Evolutionary conservation across 2,797 vertebrate species (phyloP).

Genomic region (Acanthiza pusilla): DNA sequence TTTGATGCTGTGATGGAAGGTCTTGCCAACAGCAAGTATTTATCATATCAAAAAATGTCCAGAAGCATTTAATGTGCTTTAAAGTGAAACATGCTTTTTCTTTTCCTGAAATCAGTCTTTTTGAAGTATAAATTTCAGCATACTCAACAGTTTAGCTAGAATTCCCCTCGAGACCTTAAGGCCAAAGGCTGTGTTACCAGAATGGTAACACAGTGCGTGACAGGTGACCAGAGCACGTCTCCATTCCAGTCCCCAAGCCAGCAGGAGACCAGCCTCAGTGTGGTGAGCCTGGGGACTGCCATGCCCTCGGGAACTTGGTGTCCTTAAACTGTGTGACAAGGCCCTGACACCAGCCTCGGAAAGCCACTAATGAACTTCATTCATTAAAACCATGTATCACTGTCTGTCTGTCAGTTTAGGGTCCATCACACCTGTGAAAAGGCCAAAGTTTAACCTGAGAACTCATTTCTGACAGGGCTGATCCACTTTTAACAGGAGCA

Average conservation of each 20-base stretch:
- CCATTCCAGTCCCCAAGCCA: neutral
- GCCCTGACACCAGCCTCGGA: neutral
- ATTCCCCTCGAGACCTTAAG: neutral
- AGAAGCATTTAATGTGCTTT: neutral
- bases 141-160: neutral
- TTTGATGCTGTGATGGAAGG: neutral
- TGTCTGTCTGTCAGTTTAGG: neutral
- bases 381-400: neutral
- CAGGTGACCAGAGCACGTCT: neutral
- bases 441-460: neutral
- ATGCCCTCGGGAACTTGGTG: rapidly evolving
- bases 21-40: neutral
- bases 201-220: neutral
- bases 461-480: neutral
- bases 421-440: neutral
- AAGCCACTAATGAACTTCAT: neutral
- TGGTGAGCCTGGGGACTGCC: rapidly evolving
- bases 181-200: neutral
- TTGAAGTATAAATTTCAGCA: neutral
- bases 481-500: neutral
- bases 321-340: rapidly evolving
- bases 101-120: neutral
- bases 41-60: neutral
- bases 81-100: neutral
- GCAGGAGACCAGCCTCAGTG: neutral